A percentile compares a stretch with the other conserved stretches of the same genome.
These are phyloP conservation scores for Bombus terrestris DNA, from an alignment of 1,140 invertebrate genomes.

Conservation along the genomic window DNA sequence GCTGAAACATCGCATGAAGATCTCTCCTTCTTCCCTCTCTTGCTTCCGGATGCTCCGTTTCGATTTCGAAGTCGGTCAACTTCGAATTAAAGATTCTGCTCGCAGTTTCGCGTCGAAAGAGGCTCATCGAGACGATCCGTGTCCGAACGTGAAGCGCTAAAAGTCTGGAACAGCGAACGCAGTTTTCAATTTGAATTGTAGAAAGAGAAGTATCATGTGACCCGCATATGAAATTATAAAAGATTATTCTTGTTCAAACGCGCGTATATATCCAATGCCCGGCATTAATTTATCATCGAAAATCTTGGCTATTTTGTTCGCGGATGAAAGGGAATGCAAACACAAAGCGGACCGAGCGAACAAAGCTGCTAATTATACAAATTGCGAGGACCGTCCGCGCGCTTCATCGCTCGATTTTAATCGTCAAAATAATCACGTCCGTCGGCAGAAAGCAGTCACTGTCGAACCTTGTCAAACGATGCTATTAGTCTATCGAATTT, in stretches of 20 bases:
- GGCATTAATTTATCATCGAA: constrained; percentile 36
- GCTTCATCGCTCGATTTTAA: constrained; percentile 20
- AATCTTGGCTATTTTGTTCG: constrained; percentile 14
- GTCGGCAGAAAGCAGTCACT: too few relatives aligned
- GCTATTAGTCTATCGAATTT: not conserved
- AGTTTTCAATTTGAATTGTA: not conserved
- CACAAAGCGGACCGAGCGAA: constrained; percentile 8
- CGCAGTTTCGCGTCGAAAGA: not conserved
- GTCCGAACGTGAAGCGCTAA: not conserved
- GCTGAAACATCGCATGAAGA: not conserved
- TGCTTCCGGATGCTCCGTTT: not conserved
- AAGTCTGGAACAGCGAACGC: too few relatives aligned
- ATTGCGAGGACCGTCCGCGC: constrained; percentile 19
- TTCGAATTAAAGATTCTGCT: constrained; percentile 14
- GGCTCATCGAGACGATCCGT: not conserved
- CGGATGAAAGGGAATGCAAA: not conserved
- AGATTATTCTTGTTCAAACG: constrained; percentile 3
- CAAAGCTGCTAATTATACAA: constrained; percentile 46
- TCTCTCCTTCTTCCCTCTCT: not conserved
- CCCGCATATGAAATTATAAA: not conserved
- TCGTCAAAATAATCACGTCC: constrained; percentile 28
- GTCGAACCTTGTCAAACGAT: not conserved
- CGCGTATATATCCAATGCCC: not conserved
- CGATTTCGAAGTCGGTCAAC: not conserved
- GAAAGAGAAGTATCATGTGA: not conserved